Evolutionary conservation across 2,113 vertebrate genomes (phyloP), one percentile per base, ranked within the genome.

Genomic region (Megaleporinus macrocephalus): DNA sequence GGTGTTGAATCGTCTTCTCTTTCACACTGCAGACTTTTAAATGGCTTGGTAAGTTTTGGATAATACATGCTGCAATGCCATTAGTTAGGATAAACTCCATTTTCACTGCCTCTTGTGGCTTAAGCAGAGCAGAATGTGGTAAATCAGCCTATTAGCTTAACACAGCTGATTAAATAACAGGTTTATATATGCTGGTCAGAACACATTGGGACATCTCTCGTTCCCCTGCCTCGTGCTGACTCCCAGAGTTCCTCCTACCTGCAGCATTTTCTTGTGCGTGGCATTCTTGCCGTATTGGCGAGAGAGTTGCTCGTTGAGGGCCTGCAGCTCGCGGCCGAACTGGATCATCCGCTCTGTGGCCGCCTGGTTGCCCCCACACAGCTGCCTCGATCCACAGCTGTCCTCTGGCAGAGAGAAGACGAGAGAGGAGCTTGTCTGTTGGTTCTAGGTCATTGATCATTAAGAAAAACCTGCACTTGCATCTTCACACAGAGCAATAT

Each of bases 301-400:
- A 87, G 96, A 96, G 84, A 99, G 93, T 91, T 99, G 96, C 83
- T 99, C 98, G 0, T 95, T 98, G 85, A 99, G 95, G 12, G 93
- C 89, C 93, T 99, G 98, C 90, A 99, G 94, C 90, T 99, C 98
- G 10, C 98, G 94, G 33, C 98, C 98, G 81, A 99, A 99, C 93
- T 99, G 96, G 91, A 99, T 99, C 95, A 99, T 99, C 63, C 97
- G 91, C 91, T 99, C 98, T 0, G 97, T 98, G 89, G 97, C 98
- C 0, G 97, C 97, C 44, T 97, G 97, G 94, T 97, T 98, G 73
- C 97, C 98, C 53, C 96, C 98, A 0, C 96, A 99, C 72, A 99
- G 95, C 93, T 98, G 97, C 88, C 96, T 93, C 86, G 95, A 96
- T 59, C 92, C 92, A 73, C 95, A 96, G 85, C 92, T 90, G 18